Percentiles rank a stretch among this genome's conserved stretches.
Evolutionary conservation across 2,888 invertebrate species (phyloP).

Genomic region (Liodrosophila aerea): DNA sequence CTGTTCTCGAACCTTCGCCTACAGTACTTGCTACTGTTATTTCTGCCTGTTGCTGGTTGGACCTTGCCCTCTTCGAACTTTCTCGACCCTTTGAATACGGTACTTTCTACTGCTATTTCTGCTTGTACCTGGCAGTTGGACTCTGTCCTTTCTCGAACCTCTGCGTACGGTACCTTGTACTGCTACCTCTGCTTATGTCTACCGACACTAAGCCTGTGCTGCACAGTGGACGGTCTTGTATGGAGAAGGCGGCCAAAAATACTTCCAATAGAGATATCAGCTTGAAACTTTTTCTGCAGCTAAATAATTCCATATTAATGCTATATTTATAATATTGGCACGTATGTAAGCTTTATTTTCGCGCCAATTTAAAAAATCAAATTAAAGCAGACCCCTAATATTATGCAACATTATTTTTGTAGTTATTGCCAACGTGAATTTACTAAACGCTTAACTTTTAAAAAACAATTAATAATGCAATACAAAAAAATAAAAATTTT

Average conservation of each 20-base stretch:
- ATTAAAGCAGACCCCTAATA: neutral
- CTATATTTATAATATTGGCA: constrained; percentile 1
- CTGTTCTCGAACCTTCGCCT: no score
- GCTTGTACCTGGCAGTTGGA: no score
- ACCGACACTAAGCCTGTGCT: no score
- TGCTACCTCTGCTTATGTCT: no score
- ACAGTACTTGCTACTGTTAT: no score
- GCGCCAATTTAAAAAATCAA: constrained; percentile 1
- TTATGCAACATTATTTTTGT: constrained; percentile 2
- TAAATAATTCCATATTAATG: constrained; percentile 2
- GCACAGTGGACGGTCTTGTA: no score
- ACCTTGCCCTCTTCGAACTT: no score
- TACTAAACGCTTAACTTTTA: constrained; percentile 1
- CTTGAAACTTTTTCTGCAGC: constrained; percentile 3
- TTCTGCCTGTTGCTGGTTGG: no score
- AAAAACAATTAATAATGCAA: constrained; percentile 1
- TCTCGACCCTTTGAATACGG: no score
- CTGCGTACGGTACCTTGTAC: no score
- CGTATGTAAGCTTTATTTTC: constrained; percentile 1
- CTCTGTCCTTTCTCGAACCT: no score
- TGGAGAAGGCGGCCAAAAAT: constrained; percentile 4
- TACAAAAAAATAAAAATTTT: constrained; percentile 3
- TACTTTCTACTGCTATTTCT: no score
- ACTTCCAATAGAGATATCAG: constrained; percentile 3
- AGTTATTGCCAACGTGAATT: neutral